phyloP scores from a whole-genome alignment of 64 coral and sea anemone genomes.

The Trachythela sp. region DNA sequence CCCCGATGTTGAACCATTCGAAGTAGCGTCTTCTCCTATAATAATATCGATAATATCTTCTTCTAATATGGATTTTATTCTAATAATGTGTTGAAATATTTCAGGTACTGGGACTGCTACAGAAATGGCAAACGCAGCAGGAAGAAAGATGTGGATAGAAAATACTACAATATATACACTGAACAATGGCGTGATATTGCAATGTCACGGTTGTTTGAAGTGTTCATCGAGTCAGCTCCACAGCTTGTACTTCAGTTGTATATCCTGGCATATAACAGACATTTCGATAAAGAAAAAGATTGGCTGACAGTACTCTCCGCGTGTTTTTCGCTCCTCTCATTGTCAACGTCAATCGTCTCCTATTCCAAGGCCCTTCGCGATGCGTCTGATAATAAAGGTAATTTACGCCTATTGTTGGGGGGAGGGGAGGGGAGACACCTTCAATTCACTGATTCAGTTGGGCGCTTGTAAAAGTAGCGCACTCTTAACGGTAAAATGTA shows the following conservation, averaged over 20 bases:
- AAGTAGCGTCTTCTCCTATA: no score
- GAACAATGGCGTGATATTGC: constrained; percentile 88
- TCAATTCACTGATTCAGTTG: no score
- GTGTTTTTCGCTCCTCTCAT: constrained; percentile 68
- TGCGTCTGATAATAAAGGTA: not conserved
- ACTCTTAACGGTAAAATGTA: no score
- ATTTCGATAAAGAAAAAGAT: constrained; percentile 69
- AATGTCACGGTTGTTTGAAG: constrained; percentile 89
- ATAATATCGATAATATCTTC: no score
- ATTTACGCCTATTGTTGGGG: no score
- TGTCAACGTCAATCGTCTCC: constrained; percentile 81
- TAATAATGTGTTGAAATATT: no score
- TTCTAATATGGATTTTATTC: no score
- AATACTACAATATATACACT: constrained; percentile 55
- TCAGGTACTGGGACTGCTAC: constrained; percentile 82
- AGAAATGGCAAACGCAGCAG: constrained; percentile 67
- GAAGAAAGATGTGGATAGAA: constrained; percentile 18
- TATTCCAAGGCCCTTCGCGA: constrained; percentile 66
- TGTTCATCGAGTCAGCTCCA: constrained; percentile 82
- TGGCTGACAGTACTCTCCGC: constrained; percentile 75
- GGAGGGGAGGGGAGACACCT: no score
- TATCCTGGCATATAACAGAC: constrained; percentile 74
- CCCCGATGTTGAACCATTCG: no score
- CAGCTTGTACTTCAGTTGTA: constrained; percentile 86
- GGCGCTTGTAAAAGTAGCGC: no score